Evolutionary conservation across 2,888 invertebrate genomes (phyloP).

Genomic region (Panopea generosa): DNA sequence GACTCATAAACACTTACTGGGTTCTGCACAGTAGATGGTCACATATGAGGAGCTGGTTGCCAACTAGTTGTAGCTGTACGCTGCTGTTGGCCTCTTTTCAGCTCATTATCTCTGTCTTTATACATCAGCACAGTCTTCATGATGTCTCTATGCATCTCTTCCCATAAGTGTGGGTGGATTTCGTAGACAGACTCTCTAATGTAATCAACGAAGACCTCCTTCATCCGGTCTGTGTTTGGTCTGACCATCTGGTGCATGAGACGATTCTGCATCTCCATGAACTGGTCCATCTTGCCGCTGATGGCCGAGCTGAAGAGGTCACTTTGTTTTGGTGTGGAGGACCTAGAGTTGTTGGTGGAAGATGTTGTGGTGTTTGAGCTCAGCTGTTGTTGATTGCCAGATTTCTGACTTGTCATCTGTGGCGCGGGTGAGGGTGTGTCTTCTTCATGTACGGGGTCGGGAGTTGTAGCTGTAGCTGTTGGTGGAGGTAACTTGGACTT

Average conservation of each 20-base stretch:
- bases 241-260: conserved; percentile 40
- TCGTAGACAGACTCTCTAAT: conserved; percentile 41
- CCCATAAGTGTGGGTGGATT: conserved; percentile 39
- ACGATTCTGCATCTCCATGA: conserved; percentile 37
- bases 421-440: neutral
- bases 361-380: conserved; percentile 20
- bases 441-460: neutral
- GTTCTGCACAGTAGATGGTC: conserved; percentile 39
- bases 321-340: conserved; percentile 19
- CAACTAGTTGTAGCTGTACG: conserved; percentile 17
- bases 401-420: conserved; percentile 9
- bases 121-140: conserved; percentile 50
- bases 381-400: conserved; percentile 15
- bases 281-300: conserved; percentile 28
- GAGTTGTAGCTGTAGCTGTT: conserved; percentile 7
- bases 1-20: conserved; percentile 40
- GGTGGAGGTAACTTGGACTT: conserved; percentile 21
- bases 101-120: conserved; percentile 36
- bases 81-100: conserved; percentile 16
- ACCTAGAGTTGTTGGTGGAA: conserved; percentile 17
- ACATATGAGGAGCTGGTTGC: conserved; percentile 43
- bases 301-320: conserved; percentile 16
- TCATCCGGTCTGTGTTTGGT: conserved; percentile 48
- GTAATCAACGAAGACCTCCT: conserved; percentile 45
- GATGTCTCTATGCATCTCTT: conserved; percentile 34